Percentiles rank a stretch among this genome's conserved stretches.
These are phyloP conservation scores for Mustelus asterias DNA, from an alignment of 2,113 vertebrate species.

Conservation along the genomic window DNA sequence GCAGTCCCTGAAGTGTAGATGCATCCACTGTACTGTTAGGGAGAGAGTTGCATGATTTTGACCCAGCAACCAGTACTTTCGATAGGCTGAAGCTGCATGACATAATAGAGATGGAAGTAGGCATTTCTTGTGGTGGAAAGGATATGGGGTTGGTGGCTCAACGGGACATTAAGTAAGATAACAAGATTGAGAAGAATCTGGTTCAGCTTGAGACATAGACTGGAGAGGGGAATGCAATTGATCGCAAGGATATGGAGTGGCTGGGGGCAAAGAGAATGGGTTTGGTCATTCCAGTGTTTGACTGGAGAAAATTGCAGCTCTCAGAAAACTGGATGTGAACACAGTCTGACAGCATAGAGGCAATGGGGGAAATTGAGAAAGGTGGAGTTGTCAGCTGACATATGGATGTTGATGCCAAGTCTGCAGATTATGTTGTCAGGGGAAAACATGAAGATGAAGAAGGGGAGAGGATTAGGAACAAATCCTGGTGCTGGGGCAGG, in stretches of 20 bases:
- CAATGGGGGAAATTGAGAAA: background rate
- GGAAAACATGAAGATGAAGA: too few relatives aligned
- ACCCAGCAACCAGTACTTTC: too few relatives aligned
- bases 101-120: background rate
- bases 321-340: background rate
- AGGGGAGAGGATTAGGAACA: too few relatives aligned
- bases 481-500: background rate
- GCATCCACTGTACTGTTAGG: too few relatives aligned
- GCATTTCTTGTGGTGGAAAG: background rate
- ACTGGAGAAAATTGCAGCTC: background rate
- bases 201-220: background rate
- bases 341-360: background rate
- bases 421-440: too few relatives aligned
- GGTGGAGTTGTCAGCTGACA: background rate
- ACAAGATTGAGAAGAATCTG: background rate
- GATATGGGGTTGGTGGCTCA: background rate
- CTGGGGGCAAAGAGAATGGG: background rate
- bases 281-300: background rate
- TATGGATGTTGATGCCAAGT: too few relatives aligned
- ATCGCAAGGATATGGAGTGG: background rate
- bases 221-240: background rate
- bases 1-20: too few relatives aligned
- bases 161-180: background rate
- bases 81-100: too few relatives aligned
- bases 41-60: too few relatives aligned